phyloP scores from a whole-genome alignment of 2,888 invertebrate genomes.

The Limnephilus lunatus region DNA sequence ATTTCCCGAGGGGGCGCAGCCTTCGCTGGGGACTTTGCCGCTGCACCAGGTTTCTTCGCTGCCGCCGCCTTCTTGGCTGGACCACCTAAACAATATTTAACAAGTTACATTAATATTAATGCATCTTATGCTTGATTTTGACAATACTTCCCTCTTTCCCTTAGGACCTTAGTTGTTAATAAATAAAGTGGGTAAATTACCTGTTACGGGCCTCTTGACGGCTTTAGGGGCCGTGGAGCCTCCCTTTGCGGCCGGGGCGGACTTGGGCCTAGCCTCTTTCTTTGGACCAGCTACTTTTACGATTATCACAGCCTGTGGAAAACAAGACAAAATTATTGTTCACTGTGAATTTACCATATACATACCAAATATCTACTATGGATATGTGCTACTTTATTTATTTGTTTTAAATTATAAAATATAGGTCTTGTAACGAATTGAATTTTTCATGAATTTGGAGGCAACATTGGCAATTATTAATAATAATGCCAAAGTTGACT shows the following conservation, averaged over 20 bases:
- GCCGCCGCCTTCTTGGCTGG: conserved; percentile 70
- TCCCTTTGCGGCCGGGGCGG: conserved; percentile 76
- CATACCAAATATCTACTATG: no score
- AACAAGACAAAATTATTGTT: background rate
- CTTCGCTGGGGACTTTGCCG: conserved; percentile 69
- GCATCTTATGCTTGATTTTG: no score
- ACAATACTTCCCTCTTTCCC: no score
- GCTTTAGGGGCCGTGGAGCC: conserved; percentile 76
- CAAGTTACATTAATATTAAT: background rate
- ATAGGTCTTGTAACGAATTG: no score
- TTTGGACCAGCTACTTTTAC: conserved; percentile 82
- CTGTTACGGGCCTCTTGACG: conserved; percentile 74
- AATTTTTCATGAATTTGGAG: no score
- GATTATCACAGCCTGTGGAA: conserved; percentile 83
- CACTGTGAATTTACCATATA: no score
- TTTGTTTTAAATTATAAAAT: no score
- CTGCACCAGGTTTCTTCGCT: conserved; percentile 68
- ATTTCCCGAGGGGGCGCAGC: conserved; percentile 73
- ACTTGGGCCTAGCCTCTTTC: conserved; percentile 78
- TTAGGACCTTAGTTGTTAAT: no score
- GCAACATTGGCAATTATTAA: no score
- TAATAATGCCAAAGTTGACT: no score
- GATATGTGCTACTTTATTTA: no score
- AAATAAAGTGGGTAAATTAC: conserved; percentile 44
- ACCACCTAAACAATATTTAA: conserved; percentile 23